Conservation (phyloP, 1,140 invertebrate species). For the Dufourea novaeangliae region DNA sequence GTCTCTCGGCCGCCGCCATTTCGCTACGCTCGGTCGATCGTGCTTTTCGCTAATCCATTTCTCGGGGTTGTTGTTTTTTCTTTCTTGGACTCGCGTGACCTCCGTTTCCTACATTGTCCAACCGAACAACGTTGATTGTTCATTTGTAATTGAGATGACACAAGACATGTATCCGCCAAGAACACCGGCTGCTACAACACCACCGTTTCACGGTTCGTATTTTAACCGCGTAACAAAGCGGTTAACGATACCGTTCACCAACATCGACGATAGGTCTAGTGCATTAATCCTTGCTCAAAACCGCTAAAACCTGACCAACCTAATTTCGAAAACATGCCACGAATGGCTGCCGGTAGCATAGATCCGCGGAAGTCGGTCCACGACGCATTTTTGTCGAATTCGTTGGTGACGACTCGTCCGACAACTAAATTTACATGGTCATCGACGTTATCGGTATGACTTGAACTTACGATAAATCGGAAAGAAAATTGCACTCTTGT, state of each 20-base stretch:
- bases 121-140: too few relatives aligned
- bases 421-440: slow-evolving; percentile 67
- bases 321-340: slow-evolving; percentile 71
- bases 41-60: neutral
- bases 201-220: neutral
- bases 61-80: too few relatives aligned
- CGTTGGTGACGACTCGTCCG: slow-evolving; percentile 56
- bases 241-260: slow-evolving; percentile 16
- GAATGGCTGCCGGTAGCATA: slow-evolving; percentile 28
- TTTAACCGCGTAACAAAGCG: slow-evolving; percentile 31
- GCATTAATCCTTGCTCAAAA: slow-evolving; percentile 66
- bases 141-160: too few relatives aligned
- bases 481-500: neutral
- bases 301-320: slow-evolving; percentile 75
- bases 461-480: slow-evolving; percentile 3
- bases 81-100: neutral
- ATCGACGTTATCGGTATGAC: slow-evolving; percentile 6
- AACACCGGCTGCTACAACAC: neutral
- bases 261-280: slow-evolving; percentile 34
- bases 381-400: slow-evolving; percentile 55
- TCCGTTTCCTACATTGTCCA: neutral
- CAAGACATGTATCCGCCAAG: neutral
- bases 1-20: neutral
- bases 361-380: neutral
- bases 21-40: slow-evolving; percentile 1